A percentile compares a stretch with the other conserved stretches of the same genome.
phyloP scores from a whole-genome alignment of 2,797 vertebrate species.

The Rhynchonycteris naso region DNA sequence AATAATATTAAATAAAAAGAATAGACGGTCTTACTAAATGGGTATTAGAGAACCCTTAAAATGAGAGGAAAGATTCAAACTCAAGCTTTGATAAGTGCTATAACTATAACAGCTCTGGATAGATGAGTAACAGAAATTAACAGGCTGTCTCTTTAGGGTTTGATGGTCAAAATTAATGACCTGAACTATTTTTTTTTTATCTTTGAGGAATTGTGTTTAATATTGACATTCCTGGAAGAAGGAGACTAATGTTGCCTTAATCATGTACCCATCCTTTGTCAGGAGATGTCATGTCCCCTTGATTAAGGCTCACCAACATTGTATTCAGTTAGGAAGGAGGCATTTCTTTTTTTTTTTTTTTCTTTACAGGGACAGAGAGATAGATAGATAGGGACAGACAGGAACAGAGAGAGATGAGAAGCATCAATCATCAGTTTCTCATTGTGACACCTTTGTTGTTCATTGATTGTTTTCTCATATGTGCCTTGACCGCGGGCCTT shows the following conservation, averaged over 20 bases:
- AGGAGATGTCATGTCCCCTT: neutral
- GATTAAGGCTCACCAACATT: neutral
- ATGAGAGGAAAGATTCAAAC: neutral
- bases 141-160: neutral
- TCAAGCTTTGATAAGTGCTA: conserved; percentile 5
- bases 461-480: too few species aligned
- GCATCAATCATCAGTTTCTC: too few species aligned
- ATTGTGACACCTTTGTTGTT: too few species aligned
- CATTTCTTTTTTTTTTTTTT: too few species aligned
- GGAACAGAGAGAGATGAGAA: too few species aligned
- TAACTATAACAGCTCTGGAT: neutral
- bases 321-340: neutral
- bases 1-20: neutral
- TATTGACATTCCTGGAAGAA: neutral
- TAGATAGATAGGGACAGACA: too few species aligned
- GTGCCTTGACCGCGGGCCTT: too few species aligned
- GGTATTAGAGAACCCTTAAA: neutral
- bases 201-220: neutral
- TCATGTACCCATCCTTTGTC: neutral
- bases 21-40: neutral
- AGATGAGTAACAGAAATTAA: neutral
- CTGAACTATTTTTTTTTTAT: neutral
- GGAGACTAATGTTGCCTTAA: neutral
- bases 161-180: neutral
- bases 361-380: too few species aligned